A percentile compares a stretch with the other conserved stretches of the same genome.
These are phyloP conservation scores for Pitta sordida DNA, from an alignment of 2,113 vertebrate species.

Conservation along the genomic window DNA sequence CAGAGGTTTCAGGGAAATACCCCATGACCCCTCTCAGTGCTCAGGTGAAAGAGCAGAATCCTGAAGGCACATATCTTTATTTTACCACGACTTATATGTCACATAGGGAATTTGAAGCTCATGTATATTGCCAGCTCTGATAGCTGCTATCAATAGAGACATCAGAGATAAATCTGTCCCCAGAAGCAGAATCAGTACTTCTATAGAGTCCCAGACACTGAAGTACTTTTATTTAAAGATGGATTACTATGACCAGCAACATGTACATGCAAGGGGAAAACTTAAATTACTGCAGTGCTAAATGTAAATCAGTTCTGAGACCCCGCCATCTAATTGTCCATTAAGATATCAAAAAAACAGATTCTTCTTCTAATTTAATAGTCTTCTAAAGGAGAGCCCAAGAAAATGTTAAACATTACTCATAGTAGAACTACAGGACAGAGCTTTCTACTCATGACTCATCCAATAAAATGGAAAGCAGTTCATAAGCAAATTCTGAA, in stretches of 20 bases:
- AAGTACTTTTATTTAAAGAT: not conserved
- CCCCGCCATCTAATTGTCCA: conserved; percentile 41
- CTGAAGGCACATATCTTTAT: not conserved
- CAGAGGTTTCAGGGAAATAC: not conserved
- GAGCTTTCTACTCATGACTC: conserved; percentile 59
- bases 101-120: not conserved
- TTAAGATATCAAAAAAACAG: conserved; percentile 61
- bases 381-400: conserved; percentile 33
- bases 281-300: conserved; percentile 3
- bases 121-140: not conserved
- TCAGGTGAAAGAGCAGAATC: not conserved
- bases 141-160: not conserved
- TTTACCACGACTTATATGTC: not conserved
- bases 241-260: not conserved
- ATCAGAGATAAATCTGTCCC: not conserved
- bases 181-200: not conserved
- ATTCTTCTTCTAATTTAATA: conserved; percentile 65
- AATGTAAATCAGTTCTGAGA: conserved; percentile 50
- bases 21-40: not conserved
- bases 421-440: conserved; percentile 36
- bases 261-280: not conserved
- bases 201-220: not conserved
- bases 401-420: conserved; percentile 63
- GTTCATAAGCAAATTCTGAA: conserved; percentile 56
- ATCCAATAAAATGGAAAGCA: conserved; percentile 56